phyloP scores from a whole-genome alignment of 2,888 invertebrate genomes.

The Idaea straminata region DNA sequence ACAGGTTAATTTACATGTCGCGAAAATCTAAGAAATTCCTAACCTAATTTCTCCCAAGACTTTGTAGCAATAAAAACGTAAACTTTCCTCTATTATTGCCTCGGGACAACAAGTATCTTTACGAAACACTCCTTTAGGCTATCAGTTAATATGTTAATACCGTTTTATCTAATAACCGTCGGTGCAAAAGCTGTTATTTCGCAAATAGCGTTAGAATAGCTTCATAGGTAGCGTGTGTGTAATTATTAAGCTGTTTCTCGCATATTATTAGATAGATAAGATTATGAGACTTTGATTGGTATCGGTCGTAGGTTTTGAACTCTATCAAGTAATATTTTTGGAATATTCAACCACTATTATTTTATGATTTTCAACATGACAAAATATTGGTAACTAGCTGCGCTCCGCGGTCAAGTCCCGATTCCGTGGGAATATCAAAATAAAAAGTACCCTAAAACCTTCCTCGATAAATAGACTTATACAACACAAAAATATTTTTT shows the following conservation, averaged over 20 bases:
- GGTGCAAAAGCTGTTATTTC: slow-evolving; percentile 61
- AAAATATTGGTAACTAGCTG: no score
- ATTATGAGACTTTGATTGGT: neutral
- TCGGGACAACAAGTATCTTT: slow-evolving; percentile 14
- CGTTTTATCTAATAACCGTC: slow-evolving; percentile 60
- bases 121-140: slow-evolving; percentile 58
- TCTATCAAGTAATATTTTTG: neutral
- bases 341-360: no score
- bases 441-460: no score
- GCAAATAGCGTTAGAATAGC: slow-evolving; percentile 55
- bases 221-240: slow-evolving; percentile 48
- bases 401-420: no score
- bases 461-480: no score
- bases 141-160: slow-evolving; percentile 47
- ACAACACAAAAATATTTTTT: no score
- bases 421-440: no score
- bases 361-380: no score
- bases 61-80: neutral
- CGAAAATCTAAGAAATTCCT: neutral
- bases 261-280: slow-evolving; percentile 16
- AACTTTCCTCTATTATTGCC: neutral
- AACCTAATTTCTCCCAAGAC: neutral
- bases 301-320: neutral
- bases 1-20: neutral
- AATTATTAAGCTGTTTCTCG: slow-evolving; percentile 33